Evolutionary conservation across 2,888 invertebrate genomes (phyloP).

Genomic region (Tetragnatha montana): DNA sequence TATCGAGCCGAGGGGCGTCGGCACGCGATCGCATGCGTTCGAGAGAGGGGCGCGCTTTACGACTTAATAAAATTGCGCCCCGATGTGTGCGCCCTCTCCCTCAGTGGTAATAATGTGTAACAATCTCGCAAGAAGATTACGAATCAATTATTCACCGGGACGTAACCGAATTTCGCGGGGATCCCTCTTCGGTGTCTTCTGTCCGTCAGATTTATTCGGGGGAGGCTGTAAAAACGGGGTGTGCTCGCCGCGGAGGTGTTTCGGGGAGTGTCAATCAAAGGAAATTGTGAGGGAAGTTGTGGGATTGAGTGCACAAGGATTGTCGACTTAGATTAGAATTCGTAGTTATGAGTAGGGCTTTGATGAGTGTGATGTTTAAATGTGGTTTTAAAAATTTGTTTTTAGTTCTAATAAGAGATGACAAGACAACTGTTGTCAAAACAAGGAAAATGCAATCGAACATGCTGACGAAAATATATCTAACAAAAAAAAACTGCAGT

Average conservation of each 20-base stretch:
- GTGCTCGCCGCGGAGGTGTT: background rate
- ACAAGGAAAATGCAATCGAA: too few species aligned
- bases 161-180: background rate
- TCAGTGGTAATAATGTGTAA: slow-evolving; percentile 21
- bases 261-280: background rate
- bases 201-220: background rate
- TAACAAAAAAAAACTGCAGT: too few species aligned
- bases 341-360: too few species aligned
- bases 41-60: slow-evolving; percentile 17
- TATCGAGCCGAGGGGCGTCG: background rate
- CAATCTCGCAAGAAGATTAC: slow-evolving; percentile 43
- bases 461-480: too few species aligned
- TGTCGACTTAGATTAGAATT: too few species aligned
- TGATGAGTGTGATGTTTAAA: too few species aligned
- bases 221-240: background rate
- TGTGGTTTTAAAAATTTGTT: too few species aligned
- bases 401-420: too few species aligned
- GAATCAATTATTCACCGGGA: slow-evolving; percentile 42
- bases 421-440: too few species aligned
- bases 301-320: too few species aligned
- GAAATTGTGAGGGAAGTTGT: too few species aligned
- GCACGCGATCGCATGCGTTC: background rate
- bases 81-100: slow-evolving; percentile 11
- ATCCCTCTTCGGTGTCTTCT: background rate
- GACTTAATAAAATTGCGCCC: slow-evolving; percentile 40